phyloP scores from a whole-genome alignment of 2,113 vertebrate genomes.

The Fulmarus glacialis region DNA sequence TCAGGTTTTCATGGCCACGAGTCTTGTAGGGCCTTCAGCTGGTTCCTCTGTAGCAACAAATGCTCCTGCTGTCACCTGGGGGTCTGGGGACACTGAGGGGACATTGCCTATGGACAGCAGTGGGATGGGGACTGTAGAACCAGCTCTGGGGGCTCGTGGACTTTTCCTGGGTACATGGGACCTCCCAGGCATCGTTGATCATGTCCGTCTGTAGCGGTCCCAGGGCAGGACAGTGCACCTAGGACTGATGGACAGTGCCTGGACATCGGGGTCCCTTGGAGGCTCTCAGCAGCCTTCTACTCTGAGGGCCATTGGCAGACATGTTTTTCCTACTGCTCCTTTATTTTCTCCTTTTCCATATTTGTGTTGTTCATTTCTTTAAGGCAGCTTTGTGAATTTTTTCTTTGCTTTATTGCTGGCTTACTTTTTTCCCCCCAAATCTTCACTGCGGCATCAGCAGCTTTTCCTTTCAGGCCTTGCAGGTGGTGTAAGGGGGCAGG shows the following conservation, averaged over 20 bases:
- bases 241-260: background rate
- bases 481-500: conserved; percentile 49
- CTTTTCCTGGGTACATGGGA: background rate
- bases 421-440: background rate
- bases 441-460: conserved; percentile 53
- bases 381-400: conserved; percentile 21
- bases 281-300: background rate
- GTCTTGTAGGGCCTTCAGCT: background rate
- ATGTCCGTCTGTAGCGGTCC: background rate
- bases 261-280: background rate
- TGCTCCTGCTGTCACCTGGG: background rate
- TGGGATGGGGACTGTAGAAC: background rate
- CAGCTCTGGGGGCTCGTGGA: background rate
- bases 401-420: conserved; percentile 36
- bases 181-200: background rate
- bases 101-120: background rate
- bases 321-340: conserved; percentile 13
- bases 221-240: background rate
- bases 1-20: background rate
- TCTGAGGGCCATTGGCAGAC: background rate
- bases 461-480: conserved; percentile 62
- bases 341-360: conserved; percentile 33
- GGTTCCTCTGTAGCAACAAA: background rate
- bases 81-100: background rate
- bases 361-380: conserved; percentile 33